A percentile compares a stretch with the other conserved stretches of the same genome.
These are phyloP conservation scores for Macrobrachium rosenbergii DNA, from an alignment of 1,140 invertebrate species.

Conservation along the genomic window DNA sequence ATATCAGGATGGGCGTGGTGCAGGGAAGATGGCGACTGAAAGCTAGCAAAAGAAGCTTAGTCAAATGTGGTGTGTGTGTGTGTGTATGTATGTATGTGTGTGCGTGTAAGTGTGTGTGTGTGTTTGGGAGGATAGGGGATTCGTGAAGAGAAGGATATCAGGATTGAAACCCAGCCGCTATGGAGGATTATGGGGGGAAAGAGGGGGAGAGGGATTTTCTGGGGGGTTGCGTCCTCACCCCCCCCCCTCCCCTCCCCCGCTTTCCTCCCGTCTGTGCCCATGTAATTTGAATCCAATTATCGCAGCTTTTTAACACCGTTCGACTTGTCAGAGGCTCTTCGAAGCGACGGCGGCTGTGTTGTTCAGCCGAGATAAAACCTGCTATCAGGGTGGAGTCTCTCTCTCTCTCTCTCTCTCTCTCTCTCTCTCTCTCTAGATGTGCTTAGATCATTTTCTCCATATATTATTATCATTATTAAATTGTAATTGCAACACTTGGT, in stretches of 20 bases:
- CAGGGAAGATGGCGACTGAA: too few relatives aligned
- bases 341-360: not conserved
- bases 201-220: not conserved
- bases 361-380: not conserved
- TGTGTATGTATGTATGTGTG: too few relatives aligned
- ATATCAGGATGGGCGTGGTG: too few relatives aligned
- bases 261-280: constrained; percentile 15
- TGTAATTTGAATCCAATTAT: constrained; percentile 41
- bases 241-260: not conserved
- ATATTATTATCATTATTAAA: too few relatives aligned
- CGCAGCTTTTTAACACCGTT: constrained; percentile 28
- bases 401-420: constrained; percentile 26
- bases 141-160: too few relatives aligned
- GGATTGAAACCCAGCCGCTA: too few relatives aligned
- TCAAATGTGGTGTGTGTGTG: too few relatives aligned
- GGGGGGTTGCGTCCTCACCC: not conserved
- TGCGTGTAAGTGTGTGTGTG: too few relatives aligned
- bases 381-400: not conserved
- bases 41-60: too few relatives aligned
- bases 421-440: not conserved
- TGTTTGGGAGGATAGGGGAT: too few relatives aligned
- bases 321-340: constrained; percentile 22
- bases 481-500: too few relatives aligned
- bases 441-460: too few relatives aligned
- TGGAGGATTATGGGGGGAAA: not conserved